These are phyloP conservation scores for Microtus pennsylvanicus DNA, from an alignment of 2,113 vertebrate genomes.

Conservation along the genomic window DNA sequence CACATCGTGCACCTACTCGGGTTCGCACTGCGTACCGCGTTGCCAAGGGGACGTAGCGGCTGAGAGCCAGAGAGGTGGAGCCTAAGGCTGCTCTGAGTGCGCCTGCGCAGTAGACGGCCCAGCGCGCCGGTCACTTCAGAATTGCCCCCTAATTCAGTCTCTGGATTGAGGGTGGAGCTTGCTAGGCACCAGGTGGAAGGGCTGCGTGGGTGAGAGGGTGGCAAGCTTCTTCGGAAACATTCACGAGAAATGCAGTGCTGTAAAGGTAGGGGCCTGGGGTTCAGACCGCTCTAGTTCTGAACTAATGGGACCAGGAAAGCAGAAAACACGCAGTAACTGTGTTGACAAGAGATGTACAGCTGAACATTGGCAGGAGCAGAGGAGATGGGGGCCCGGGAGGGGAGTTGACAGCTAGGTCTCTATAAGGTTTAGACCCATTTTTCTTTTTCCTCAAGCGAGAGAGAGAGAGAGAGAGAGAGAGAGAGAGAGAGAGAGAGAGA, in stretches of 20 bases:
- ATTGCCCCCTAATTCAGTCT: neutral
- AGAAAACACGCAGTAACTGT: neutral
- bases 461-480: no score
- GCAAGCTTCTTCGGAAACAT: neutral
- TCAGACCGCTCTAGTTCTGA: neutral
- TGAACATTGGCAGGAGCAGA: neutral
- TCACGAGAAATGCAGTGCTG: neutral
- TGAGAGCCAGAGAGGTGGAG: fast-evolving
- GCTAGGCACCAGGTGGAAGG: neutral
- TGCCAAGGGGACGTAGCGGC: slow-evolving; percentile 5
- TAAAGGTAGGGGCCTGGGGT: no score
- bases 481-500: no score
- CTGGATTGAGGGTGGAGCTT: fast-evolving
- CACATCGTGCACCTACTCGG: neutral
- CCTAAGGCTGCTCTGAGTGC: neutral
- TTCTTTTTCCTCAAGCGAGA: neutral
- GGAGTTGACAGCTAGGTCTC: fast-evolving
- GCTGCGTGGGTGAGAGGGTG: neutral
- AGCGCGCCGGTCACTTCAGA: fast-evolving
- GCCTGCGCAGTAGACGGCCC: neutral
- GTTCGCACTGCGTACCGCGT: neutral
- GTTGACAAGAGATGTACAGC: neutral
- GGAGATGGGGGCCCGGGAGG: neutral
- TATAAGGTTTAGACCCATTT: neutral
- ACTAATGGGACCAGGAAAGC: neutral